phyloP scores from a whole-genome alignment of 2,888 invertebrate genomes.

The Ornithoptera alexandrae region DNA sequence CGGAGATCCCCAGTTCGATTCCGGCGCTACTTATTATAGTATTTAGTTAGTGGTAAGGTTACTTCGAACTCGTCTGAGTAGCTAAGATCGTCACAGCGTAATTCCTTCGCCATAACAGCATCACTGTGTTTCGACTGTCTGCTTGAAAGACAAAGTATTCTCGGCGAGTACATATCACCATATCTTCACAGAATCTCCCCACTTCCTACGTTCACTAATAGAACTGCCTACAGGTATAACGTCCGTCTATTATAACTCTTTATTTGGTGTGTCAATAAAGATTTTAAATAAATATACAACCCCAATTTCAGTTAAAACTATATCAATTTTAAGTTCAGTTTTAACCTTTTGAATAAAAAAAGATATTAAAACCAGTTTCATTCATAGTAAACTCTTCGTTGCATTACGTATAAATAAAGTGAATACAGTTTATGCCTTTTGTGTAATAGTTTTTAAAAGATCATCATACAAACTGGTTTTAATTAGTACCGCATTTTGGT shows the following conservation, averaged over 20 bases:
- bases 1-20: not conserved
- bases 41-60: not conserved
- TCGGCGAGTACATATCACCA: too few relatives aligned
- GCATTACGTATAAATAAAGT: not conserved
- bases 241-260: too few relatives aligned
- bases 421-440: not conserved
- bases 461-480: not conserved
- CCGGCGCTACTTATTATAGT: not conserved
- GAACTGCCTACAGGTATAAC: too few relatives aligned
- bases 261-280: too few relatives aligned
- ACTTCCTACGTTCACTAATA: too few relatives aligned
- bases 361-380: too few relatives aligned
- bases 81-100: not conserved
- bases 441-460: not conserved
- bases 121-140: not conserved
- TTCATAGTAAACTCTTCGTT: not conserved
- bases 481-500: slow-evolving; percentile 12
- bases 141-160: too few relatives aligned
- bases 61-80: not conserved
- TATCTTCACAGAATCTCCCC: too few relatives aligned
- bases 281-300: too few relatives aligned
- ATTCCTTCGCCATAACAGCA: not conserved
- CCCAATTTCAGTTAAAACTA: too few relatives aligned
- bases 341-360: too few relatives aligned
- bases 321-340: too few relatives aligned